Percentiles rank a stretch among this genome's conserved stretches.
Evolutionary conservation across 2,888 invertebrate species (phyloP).

Genomic region (Microctonus aethiopoides): DNA sequence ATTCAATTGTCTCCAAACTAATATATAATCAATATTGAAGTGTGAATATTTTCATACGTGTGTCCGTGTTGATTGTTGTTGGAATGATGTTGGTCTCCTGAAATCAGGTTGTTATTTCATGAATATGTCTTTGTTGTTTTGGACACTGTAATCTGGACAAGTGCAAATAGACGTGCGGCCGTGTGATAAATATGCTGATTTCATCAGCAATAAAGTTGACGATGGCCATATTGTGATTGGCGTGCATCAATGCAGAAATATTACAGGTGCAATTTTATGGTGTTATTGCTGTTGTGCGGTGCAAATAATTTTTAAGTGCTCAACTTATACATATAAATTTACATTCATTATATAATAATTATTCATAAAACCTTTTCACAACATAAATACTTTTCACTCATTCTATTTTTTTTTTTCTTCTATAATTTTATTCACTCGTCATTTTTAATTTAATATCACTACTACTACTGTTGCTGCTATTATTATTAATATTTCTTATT

Average conservation of each 20-base stretch:
- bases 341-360: neutral
- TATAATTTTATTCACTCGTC: too few relatives aligned
- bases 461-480: too few relatives aligned
- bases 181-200: neutral
- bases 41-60: neutral
- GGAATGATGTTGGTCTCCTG: slow-evolving; percentile 41
- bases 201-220: neutral
- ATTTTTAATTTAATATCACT: too few relatives aligned
- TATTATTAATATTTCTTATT: too few relatives aligned
- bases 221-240: neutral
- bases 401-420: neutral
- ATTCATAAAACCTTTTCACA: neutral
- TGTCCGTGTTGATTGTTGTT: neutral
- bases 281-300: slow-evolving; percentile 1
- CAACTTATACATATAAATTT: neutral
- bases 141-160: neutral
- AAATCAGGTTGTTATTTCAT: slow-evolving; percentile 52
- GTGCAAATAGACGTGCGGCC: neutral
- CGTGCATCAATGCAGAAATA: slow-evolving; percentile 21
- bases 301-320: neutral
- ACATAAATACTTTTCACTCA: neutral
- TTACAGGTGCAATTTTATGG: slow-evolving; percentile 17
- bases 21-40: neutral
- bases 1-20: too few relatives aligned
- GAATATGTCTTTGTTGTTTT: slow-evolving; percentile 24